These are phyloP conservation scores for Willisornis vidua DNA, from an alignment of 2,113 vertebrate species.

Conservation along the genomic window DNA sequence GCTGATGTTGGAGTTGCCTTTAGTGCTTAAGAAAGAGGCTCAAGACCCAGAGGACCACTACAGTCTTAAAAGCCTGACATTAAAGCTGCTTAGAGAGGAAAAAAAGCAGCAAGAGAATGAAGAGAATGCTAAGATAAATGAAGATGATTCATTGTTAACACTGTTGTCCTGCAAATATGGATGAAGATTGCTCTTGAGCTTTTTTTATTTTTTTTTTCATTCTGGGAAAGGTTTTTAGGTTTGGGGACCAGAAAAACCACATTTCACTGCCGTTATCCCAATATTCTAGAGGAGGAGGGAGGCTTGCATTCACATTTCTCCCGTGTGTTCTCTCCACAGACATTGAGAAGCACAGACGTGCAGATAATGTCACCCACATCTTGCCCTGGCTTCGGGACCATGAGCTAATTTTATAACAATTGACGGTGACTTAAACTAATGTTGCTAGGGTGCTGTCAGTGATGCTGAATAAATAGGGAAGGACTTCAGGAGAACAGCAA, in stretches of 20 bases:
- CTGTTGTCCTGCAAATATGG: background rate
- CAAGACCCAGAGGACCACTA: background rate
- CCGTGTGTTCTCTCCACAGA: background rate
- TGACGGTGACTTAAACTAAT: slow-evolving; percentile 18
- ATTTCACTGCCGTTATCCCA: background rate
- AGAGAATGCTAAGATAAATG: background rate
- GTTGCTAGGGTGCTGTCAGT: slow-evolving; percentile 60
- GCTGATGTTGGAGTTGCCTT: background rate
- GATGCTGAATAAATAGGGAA: slow-evolving; percentile 72
- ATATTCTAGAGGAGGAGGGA: background rate
- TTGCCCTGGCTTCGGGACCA: background rate
- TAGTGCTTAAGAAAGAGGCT: background rate
- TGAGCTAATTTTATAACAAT: slow-evolving; percentile 41
- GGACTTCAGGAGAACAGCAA: slow-evolving; percentile 56
- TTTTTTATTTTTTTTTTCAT: background rate
- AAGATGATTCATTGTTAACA: background rate
- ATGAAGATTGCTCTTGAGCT: background rate
- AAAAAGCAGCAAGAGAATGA: background rate
- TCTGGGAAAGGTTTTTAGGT: background rate
- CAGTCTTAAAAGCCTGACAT: background rate
- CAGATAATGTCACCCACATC: background rate
- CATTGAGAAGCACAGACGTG: background rate
- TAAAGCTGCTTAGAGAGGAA: background rate
- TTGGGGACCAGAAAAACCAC: background rate
- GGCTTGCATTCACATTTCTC: background rate